Evolutionary conservation across 2,888 invertebrate genomes (phyloP).

Genomic region (Brachyptera risi): DNA sequence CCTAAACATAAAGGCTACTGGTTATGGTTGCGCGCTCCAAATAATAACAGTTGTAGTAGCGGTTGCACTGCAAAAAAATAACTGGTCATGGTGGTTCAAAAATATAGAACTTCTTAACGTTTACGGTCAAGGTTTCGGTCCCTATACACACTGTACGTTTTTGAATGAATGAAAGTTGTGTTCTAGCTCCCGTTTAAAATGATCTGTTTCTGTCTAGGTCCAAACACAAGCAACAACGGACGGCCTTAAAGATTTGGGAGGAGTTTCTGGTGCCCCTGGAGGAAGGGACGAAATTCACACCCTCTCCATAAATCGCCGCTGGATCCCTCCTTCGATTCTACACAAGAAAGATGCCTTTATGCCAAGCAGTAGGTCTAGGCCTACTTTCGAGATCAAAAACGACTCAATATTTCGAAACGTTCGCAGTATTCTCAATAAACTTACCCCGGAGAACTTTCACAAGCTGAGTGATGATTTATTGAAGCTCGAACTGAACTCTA

Average conservation of each 20-base stretch:
- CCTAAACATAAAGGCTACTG: too few species aligned
- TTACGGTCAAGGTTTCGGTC: too few species aligned
- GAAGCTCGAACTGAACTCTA: constrained; percentile 90
- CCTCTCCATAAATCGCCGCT: constrained; percentile 90
- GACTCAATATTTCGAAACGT: constrained; percentile 86
- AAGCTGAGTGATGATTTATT: constrained; percentile 98
- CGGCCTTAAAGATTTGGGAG: constrained; percentile 68
- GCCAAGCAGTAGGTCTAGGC: constrained; percentile 48
- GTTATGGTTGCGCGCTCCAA: too few species aligned
- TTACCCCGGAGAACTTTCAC: constrained; percentile 98
- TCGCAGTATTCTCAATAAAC: constrained; percentile 96
- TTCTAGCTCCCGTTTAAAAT: too few species aligned
- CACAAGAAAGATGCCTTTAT: constrained; percentile 91
- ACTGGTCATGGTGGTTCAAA: too few species aligned
- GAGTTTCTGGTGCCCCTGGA: constrained; percentile 74
- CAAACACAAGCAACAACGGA: constrained; percentile 57
- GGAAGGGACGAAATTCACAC: constrained; percentile 82
- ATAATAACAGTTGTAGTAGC: too few species aligned
- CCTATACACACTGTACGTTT: too few species aligned
- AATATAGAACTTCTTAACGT: too few species aligned
- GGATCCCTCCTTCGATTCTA: constrained; percentile 96
- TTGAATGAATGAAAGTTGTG: too few species aligned
- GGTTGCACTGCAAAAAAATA: too few species aligned
- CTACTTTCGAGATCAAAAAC: constrained; percentile 67
- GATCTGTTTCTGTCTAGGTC: constrained; percentile 36